Evolutionary conservation across 2,113 vertebrate species (phyloP).

Genomic region (Engystomops pustulosus): DNA sequence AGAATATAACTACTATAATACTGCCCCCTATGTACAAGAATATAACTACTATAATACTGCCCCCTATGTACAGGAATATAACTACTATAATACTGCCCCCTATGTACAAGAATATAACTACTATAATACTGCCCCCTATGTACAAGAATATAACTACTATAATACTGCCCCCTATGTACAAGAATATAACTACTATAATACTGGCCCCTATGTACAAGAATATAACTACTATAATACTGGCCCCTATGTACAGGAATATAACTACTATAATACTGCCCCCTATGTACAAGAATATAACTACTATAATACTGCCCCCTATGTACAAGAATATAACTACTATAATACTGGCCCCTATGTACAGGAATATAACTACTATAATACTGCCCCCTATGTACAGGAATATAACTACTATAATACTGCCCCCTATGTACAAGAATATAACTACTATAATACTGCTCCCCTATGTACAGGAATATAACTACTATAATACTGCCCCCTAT

Average conservation of each 20-base stretch:
- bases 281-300: conserved; percentile 3
- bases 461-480: background rate
- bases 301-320: conserved; percentile 1
- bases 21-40: background rate
- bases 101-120: background rate
- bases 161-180: conserved; percentile 3
- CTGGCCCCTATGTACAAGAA: too few relatives aligned
- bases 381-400: background rate
- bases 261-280: too few relatives aligned
- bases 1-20: conserved; percentile 4
- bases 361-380: conserved; percentile 2
- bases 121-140: background rate
- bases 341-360: background rate
- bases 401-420: background rate
- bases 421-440: conserved; percentile 1
- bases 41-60: background rate
- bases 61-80: background rate
- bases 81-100: background rate
- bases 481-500: background rate
- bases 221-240: too few relatives aligned
- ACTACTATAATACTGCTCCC: background rate
- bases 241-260: too few relatives aligned
- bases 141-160: conserved; percentile 13
- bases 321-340: conserved; percentile 16
- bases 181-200: background rate